phyloP scores from a whole-genome alignment of 2,113 vertebrate genomes.

The Variabilichromis moorii region DNA sequence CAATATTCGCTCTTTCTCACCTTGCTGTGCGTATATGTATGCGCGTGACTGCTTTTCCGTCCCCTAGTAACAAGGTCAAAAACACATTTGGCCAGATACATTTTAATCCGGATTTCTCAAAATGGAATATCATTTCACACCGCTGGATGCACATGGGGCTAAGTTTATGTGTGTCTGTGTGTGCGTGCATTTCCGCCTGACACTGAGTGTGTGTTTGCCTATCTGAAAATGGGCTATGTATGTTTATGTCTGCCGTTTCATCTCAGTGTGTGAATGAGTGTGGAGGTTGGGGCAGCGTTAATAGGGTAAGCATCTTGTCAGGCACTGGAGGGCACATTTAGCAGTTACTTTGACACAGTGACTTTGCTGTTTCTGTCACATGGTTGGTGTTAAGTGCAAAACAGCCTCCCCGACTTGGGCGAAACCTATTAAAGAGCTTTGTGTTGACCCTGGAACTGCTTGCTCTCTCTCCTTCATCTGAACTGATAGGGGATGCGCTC shows the following conservation, averaged over 20 bases:
- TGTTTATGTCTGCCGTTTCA: background rate
- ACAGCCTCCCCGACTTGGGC: slow-evolving; percentile 29
- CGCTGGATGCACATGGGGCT: slow-evolving; percentile 36
- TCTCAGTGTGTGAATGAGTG: slow-evolving; percentile 12
- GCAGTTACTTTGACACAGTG: slow-evolving; percentile 60
- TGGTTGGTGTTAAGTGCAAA: slow-evolving; percentile 59
- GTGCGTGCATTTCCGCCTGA: background rate
- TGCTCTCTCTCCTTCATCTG: slow-evolving; percentile 7
- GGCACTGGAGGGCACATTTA: slow-evolving; percentile 56
- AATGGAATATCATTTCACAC: slow-evolving; percentile 72
- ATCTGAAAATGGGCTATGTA: background rate
- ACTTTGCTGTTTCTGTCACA: slow-evolving; percentile 57
- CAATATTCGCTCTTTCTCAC: slow-evolving; percentile 6
- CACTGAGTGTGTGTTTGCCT: background rate
- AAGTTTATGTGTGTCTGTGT: slow-evolving; percentile 18
- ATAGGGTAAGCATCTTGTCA: slow-evolving; percentile 60
- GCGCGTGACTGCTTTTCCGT: slow-evolving; percentile 14
- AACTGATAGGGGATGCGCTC: slow-evolving; percentile 35
- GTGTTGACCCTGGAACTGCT: background rate
- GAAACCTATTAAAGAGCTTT: slow-evolving; percentile 64
- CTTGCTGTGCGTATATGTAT: background rate
- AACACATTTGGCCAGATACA: slow-evolving; percentile 66
- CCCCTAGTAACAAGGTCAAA: slow-evolving; percentile 67
- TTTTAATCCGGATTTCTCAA: slow-evolving; percentile 73
- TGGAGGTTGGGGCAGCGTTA: slow-evolving; percentile 41